Percentiles rank a stretch among this genome's conserved stretches.
Evolutionary conservation across 2,113 vertebrate genomes (phyloP).

Genomic region (Neolamprologus brichardi): DNA sequence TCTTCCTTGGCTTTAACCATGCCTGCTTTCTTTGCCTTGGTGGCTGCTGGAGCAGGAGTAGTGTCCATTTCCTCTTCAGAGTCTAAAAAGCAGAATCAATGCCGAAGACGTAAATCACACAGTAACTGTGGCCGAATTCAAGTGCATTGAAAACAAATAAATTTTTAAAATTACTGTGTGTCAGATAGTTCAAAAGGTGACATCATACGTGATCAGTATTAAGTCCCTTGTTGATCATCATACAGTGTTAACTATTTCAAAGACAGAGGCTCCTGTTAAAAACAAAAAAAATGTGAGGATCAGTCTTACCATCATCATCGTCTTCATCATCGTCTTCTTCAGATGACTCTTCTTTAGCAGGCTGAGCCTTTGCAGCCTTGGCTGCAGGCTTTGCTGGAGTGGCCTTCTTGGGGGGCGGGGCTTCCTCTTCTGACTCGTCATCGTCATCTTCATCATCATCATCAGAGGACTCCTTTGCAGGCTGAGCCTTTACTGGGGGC

Average conservation of each 20-base stretch:
- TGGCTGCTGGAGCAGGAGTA: slow-evolving; percentile 58
- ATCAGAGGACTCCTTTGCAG: slow-evolving; percentile 62
- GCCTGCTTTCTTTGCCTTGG: slow-evolving; percentile 81
- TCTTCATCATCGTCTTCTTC: slow-evolving; percentile 72
- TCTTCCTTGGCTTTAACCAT: slow-evolving; percentile 82
- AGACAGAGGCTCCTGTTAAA: background rate
- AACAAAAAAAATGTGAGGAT: background rate
- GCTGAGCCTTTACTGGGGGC: slow-evolving; percentile 20
- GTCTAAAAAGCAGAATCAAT: slow-evolving; percentile 59
- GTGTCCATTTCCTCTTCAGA: slow-evolving; percentile 93
- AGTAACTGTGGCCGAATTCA: background rate
- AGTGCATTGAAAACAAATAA: background rate
- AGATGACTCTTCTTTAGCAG: slow-evolving; percentile 59
- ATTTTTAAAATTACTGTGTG: background rate
- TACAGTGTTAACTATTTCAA: background rate
- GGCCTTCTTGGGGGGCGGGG: slow-evolving; percentile 56
- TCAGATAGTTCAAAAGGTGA: slow-evolving; percentile 64
- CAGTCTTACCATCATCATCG: slow-evolving; percentile 26
- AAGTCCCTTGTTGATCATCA: slow-evolving; percentile 85
- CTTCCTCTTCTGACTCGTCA: slow-evolving; percentile 68
- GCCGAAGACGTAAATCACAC: accelerated
- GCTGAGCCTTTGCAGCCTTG: slow-evolving; percentile 20
- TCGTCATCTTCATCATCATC: slow-evolving; percentile 55
- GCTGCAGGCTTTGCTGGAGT: slow-evolving; percentile 53
- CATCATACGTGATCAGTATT: slow-evolving; percentile 82